Conservation (phyloP, 2,797 vertebrate genomes). For the Tapera naevia region DNA sequence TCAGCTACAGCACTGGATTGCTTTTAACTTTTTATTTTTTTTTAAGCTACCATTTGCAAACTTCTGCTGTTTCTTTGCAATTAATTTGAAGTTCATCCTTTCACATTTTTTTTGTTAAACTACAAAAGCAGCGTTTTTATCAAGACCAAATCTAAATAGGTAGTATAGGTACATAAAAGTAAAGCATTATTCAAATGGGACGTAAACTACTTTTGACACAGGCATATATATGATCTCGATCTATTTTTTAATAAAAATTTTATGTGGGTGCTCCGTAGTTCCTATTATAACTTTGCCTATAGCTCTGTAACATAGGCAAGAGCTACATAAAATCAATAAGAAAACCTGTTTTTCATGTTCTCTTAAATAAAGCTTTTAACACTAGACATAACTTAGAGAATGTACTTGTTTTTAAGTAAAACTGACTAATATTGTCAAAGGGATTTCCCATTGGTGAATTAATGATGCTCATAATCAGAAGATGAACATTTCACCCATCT, state of each 20-base stretch:
- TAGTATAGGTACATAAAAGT: background rate
- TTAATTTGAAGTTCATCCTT: background rate
- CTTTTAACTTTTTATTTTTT: background rate
- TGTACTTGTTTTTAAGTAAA: background rate
- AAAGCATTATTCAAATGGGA: background rate
- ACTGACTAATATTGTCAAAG: background rate
- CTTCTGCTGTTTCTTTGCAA: background rate
- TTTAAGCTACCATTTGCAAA: background rate
- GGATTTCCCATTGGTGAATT: background rate
- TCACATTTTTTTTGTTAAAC: background rate
- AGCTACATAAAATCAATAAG: background rate
- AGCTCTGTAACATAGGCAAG: background rate
- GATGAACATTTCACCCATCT: background rate
- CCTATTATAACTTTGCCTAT: background rate
- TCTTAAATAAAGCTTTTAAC: background rate
- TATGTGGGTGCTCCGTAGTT: background rate
- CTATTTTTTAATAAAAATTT: background rate
- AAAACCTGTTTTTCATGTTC: background rate
- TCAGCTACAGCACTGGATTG: background rate
- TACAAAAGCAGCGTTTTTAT: background rate
- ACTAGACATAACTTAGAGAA: background rate
- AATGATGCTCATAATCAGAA: background rate
- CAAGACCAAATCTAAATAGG: background rate
- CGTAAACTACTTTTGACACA: background rate
- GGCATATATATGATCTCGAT: background rate